A percentile compares a stretch with the other conserved stretches of the same genome.
Conservation (phyloP, 2,888 invertebrate genomes). For the Xestia c-nigrum region DNA sequence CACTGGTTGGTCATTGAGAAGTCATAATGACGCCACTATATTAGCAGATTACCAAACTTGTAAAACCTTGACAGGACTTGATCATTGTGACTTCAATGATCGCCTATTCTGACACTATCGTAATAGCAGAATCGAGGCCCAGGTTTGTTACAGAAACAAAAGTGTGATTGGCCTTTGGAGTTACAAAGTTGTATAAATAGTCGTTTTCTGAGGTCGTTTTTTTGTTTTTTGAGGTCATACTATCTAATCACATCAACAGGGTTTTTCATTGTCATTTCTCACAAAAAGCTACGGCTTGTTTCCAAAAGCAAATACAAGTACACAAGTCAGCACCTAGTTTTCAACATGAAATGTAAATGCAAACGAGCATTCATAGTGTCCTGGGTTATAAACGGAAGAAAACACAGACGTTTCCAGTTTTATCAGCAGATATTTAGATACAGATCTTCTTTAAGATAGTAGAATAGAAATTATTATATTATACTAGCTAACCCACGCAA, state of each 20-base stretch:
- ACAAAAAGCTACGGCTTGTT: not conserved
- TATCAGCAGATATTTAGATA: not conserved
- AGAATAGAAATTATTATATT: not conserved
- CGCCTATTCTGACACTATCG: too few relatives aligned
- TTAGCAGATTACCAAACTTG: too few relatives aligned
- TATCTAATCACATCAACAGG: not conserved
- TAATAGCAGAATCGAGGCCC: too few relatives aligned
- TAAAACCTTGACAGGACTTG: too few relatives aligned
- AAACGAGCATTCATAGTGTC: too few relatives aligned
- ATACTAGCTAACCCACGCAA: too few relatives aligned
- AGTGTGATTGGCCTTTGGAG: rapidly evolving
- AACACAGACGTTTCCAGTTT: not conserved
- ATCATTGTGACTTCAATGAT: too few relatives aligned
- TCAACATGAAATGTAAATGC: not conserved
- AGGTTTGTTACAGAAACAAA: not conserved
- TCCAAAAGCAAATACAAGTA: not conserved
- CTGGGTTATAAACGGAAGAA: not conserved
- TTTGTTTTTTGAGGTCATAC: too few relatives aligned
- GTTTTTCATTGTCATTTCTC: not conserved
- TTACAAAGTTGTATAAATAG: not conserved
- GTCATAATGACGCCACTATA: too few relatives aligned
- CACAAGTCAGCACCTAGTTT: not conserved
- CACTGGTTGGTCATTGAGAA: too few relatives aligned
- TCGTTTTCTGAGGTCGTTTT: too few relatives aligned
- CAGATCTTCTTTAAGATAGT: not conserved